Base-by-base conservation (phyloP, 2,113 vertebrate genomes). In the Etia nguti region DNA sequence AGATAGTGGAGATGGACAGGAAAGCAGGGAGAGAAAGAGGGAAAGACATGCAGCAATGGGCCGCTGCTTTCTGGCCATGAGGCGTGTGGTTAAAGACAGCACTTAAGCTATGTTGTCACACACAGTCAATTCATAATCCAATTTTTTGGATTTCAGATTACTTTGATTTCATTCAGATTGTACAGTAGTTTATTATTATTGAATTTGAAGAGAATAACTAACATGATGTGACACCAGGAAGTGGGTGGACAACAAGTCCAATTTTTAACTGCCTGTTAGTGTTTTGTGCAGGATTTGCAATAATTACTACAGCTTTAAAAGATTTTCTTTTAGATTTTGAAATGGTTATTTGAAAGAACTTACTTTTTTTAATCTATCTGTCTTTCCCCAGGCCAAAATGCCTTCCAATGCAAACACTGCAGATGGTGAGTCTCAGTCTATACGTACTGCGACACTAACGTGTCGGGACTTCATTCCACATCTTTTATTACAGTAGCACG, bases 371-470 rank as follows among this genome's bases (percentile, higher is more conserved):
- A n/a, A 31, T 55, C 4, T 80, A 16, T 88, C 43, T 89, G 16
- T 92, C 18, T 91, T 20, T 88, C 62, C 10, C 29, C 93, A 95
- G 94, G 52, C 12, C 82, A 95, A 92, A 73, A 70, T 24, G 55
- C 50, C 31, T 6, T 82, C 92, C 29, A 92, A 79, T 82, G 56
- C 77, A 36, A 88, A 54, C 24, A 8, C 60, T 22, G 60, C 90
- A 55, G 91, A 92, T 0, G 94, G 94, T 95, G 80, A 89, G 94
- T 92, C 18, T 77, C 73, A 31, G 6, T 41, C 56, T 48, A 48
- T 75, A 12, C 4, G n/a, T 12, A 6, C 54, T 22, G 29, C 34
- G 9, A n/a, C 46, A 77, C 26, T 50, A 48, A 31, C 6, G 7
- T 75, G 16, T 20, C 6, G 3, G 15, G 16, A 50, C 43, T 77